Evolutionary conservation across 2,888 invertebrate species (phyloP), one percentile per base, ranked within the genome.

Genomic region (Stegana nigrithorax): DNA sequence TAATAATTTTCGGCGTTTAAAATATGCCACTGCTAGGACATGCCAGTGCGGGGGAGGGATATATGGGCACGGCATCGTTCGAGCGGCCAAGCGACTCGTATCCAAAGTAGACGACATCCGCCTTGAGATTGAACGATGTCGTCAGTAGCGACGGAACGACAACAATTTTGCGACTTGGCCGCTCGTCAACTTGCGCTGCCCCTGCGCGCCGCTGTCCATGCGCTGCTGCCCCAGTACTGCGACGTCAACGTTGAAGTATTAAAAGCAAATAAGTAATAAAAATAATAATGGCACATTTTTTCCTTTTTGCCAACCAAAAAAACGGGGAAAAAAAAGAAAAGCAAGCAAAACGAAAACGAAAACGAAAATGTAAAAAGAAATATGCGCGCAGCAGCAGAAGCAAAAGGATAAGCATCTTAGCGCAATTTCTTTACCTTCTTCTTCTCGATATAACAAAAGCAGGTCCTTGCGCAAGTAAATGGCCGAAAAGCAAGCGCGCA

Each of bases 211-310:
- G n/a, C n/a, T n/a, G n/a, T n/a, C n/a, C n/a, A n/a, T n/a, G n/a
- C n/a, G n/a, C n/a, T n/a, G n/a, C n/a, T n/a, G n/a, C n/a, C n/a
- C n/a, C n/a, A n/a, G n/a, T n/a, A n/a, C n/a, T n/a, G n/a, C 53
- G 19, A 47, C 68, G 59, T 60, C 51, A 68, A 63, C 75, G 67
- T 73, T 72, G 74, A 75, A 78, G 76, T 76, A 76, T 76, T 76
- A 76, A 80, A 77, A 80, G 76, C 76, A 77, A 77, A 77, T 76
- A 76, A 76, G 76, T 76, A 76, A 76, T 76, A 76, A 76, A 76
- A 76, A 76, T 80, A 77, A 77, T 77, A 77, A 80, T 80, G 76
- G 76, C 72, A 74, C 76, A 77, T 77, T 77, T 77, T 80, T 77
- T 73, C 75, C 75, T 79, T 79, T 75, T 75, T 47, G 45, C 7